Percentiles rank a stretch among this genome's conserved stretches.
phyloP scores from a whole-genome alignment of 92 coral and sea anemone species.

The Chrysogorgia sp. region DNA sequence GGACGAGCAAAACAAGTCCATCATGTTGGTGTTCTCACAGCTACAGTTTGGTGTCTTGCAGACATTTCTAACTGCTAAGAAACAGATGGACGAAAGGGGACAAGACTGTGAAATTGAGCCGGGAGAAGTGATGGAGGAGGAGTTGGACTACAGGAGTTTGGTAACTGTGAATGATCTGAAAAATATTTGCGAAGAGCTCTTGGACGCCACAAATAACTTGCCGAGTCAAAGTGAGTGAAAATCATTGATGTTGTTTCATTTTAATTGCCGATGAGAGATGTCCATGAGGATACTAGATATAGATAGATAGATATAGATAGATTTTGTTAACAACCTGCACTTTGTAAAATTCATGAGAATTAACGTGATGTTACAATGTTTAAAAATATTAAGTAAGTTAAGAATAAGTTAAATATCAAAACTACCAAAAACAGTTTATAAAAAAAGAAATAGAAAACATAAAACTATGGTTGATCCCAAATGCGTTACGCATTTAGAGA shows the following conservation, averaged over 20 bases:
- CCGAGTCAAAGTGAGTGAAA: conserved; percentile 7
- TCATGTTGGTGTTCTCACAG: conserved; percentile 73
- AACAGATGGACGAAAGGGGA: conserved; percentile 66
- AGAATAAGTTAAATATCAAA: no score
- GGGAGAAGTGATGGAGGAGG: conserved; percentile 94
- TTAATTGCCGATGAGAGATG: not conserved
- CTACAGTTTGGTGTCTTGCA: conserved; percentile 91
- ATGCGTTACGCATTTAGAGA: no score
- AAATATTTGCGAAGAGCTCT: conserved; percentile 20
- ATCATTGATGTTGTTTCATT: not conserved
- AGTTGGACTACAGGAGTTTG: conserved; percentile 35
- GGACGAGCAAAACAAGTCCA: conserved; percentile 17
- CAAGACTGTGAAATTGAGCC: conserved; percentile 93
- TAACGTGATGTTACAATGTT: no score
- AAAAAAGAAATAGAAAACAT: no score
- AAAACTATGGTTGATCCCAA: no score
- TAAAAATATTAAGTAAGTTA: no score
- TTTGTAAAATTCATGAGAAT: no score
- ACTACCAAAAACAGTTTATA: no score
- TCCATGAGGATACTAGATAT: no score
- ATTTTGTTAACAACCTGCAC: no score
- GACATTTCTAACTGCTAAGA: conserved; percentile 80
- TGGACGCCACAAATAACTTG: not conserved
- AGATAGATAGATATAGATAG: no score
- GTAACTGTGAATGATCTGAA: conserved; percentile 20